Evolutionary conservation across 92 coral and sea anemone genomes (phyloP).

Genomic region (Phenganax subtilis): DNA sequence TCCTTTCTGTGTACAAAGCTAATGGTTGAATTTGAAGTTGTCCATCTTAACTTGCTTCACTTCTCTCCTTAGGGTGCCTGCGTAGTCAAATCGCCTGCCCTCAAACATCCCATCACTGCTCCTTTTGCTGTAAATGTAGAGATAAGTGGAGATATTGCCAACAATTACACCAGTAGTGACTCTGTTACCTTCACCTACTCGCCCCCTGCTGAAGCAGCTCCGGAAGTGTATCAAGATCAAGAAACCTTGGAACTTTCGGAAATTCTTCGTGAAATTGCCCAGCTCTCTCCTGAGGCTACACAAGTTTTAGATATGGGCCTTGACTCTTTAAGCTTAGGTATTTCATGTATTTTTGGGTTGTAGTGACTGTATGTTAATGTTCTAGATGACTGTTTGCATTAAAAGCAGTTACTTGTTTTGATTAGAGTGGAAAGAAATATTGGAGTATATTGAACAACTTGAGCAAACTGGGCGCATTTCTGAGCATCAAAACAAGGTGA

Average conservation of each 20-base stretch:
- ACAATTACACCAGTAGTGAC: conserved; percentile 79
- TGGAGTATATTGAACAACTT: conserved; percentile 57
- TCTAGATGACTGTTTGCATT: neutral
- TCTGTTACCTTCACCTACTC: conserved; percentile 89
- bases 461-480: conserved; percentile 59
- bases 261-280: conserved; percentile 22
- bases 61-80: conserved; percentile 74
- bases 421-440: conserved; percentile 76
- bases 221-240: neutral
- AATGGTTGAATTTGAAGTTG: neutral
- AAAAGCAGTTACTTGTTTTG: neutral
- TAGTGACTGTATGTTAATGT: neutral
- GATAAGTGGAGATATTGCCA: conserved; percentile 62
- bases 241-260: conserved; percentile 20
- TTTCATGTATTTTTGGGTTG: neutral
- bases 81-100: conserved; percentile 78
- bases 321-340: conserved; percentile 4
- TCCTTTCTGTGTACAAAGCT: too few relatives aligned
- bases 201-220: conserved; percentile 45
- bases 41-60: conserved; percentile 6
- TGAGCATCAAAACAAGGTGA: conserved; percentile 63
- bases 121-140: conserved; percentile 89
- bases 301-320: conserved; percentile 4
- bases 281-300: conserved; percentile 7
- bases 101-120: conserved; percentile 67